Evolutionary conservation across 2,797 vertebrate species (phyloP), one percentile per base, ranked within the genome.

Genomic region (Sphaeramia orbicularis): DNA sequence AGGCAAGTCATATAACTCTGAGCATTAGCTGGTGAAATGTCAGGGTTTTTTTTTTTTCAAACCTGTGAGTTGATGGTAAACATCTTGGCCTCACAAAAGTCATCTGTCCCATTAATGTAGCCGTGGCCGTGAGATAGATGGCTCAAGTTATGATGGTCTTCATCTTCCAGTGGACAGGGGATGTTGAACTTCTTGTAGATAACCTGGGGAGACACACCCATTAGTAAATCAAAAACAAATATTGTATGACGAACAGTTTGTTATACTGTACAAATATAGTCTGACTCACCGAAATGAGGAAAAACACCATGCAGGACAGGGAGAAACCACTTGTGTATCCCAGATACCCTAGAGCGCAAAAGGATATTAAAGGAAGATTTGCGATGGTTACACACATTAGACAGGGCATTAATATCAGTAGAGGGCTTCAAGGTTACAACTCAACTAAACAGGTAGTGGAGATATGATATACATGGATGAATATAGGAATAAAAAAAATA

Each of bases 311-410:
- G 77, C 98, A 99, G 65, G 95, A 94, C 80, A 99, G 93, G 40
- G 98, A 99, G 92, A 99, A 97, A 61, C 98, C 97, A 74, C 98
- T 99, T 4, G 98, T 98, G 59, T 99, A 99, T 64, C 98, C 97
- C 69, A 99, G 94, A 85, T 99, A 99, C 30, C 98, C 98, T 99
- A 87, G 10, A 62, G 49, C 4, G 9, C 7, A 66, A 72, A n/a
- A 56, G 67, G 3, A 67, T 14, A 7, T 21, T 18, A n/a, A 4
- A 43, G 10, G 12, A 12, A 68, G 43, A 78, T 32, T 55, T 4
- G 47, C 18, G 12, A 14, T 9, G 35, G 12, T 3, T 1, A 41
- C 41, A 54, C 44, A 56, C 19, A 32, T 2, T 27, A 16, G n/a
- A 50, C 3, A 27, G 10, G 36, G 3, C 6, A 43, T 50, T 12